A percentile compares a stretch with the other conserved stretches of the same genome.
These are phyloP conservation scores for Alviniconcha marisindica DNA, from an alignment of 1,140 invertebrate genomes.

Conservation along the genomic window DNA sequence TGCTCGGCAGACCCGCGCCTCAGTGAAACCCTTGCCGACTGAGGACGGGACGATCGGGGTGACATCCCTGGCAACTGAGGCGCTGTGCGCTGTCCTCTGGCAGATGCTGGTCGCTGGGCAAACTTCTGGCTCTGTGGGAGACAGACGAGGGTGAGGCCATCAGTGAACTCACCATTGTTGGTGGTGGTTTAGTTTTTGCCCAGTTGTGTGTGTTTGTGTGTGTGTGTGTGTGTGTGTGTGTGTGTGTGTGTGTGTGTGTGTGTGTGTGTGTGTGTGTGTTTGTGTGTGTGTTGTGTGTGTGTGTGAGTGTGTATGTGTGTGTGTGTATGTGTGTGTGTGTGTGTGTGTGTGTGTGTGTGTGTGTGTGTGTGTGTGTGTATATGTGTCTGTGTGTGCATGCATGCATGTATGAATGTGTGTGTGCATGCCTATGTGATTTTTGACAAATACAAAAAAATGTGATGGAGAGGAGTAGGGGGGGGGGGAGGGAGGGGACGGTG, in stretches of 20 bases:
- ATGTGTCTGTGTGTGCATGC: background rate
- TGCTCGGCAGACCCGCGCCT: background rate
- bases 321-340: constrained; percentile 8
- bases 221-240: no score
- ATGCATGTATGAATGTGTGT: background rate
- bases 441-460: background rate
- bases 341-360: background rate
- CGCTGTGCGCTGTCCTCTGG: background rate
- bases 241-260: no score
- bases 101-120: background rate
- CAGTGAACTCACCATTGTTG: no score
- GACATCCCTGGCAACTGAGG: background rate
- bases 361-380: background rate
- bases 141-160: no score
- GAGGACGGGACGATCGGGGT: background rate
- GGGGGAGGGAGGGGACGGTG: no score
- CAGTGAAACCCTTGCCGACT: background rate
- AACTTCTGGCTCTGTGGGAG: background rate
- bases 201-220: no score
- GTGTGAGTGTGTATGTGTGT: background rate
- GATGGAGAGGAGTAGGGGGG: background rate
- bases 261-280: background rate
- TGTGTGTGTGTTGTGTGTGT: background rate
- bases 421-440: background rate
- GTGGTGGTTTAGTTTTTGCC: no score